Evolutionary conservation across 2,888 invertebrate species (phyloP).

Genomic region (Hydroisotoma schaefferi): DNA sequence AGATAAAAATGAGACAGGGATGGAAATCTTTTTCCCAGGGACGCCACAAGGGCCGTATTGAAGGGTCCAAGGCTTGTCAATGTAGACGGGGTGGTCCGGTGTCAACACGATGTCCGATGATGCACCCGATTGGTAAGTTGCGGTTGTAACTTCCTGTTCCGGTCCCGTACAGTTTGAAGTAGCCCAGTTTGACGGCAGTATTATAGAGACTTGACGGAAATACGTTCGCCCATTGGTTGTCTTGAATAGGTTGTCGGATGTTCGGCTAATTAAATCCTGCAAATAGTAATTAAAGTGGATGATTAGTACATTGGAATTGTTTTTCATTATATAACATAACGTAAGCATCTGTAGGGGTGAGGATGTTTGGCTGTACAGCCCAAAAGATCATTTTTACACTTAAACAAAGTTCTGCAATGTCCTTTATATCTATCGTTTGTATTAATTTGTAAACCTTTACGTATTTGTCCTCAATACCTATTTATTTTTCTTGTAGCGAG

Average conservation of each 20-base stretch:
- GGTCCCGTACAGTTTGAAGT: constrained; percentile 45
- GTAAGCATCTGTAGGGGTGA: no score
- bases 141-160: constrained; percentile 42
- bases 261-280: constrained; percentile 45
- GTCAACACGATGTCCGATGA: constrained; percentile 46
- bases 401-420: no score
- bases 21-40: constrained; percentile 46
- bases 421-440: no score
- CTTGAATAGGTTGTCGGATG: constrained; percentile 46
- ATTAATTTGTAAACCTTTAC: no score
- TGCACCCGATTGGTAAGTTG: constrained; percentile 42
- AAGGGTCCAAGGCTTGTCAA: constrained; percentile 47
- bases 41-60: constrained; percentile 49
- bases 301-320: constrained; percentile 4
- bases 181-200: constrained; percentile 47
- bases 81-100: constrained; percentile 47
- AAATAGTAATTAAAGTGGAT: constrained; percentile 24
- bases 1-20: constrained; percentile 42
- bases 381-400: no score
- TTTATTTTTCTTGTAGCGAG: no score
- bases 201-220: constrained; percentile 47
- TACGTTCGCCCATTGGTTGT: constrained; percentile 44
- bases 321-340: no score
- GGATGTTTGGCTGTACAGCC: no score
- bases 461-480: no score